A percentile compares a stretch with the other conserved stretches of the same genome.
These are phyloP conservation scores for Trissonchulus sp. DNA, from an alignment of 2,888 invertebrate species.

Conservation along the genomic window DNA sequence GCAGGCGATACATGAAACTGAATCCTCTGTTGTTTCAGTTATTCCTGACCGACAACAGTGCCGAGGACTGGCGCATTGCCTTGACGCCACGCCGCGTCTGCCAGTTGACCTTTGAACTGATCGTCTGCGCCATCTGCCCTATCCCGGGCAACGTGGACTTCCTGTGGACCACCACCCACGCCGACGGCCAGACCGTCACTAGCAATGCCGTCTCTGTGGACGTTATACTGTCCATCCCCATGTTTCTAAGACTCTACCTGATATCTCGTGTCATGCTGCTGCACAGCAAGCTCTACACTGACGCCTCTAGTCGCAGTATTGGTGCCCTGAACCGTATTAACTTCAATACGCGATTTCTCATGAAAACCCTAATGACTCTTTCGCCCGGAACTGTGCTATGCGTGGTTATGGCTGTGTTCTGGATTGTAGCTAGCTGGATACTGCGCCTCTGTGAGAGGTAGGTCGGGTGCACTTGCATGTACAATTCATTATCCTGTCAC, in stretches of 20 bases:
- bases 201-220: constrained; percentile 77
- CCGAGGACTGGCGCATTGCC: constrained; percentile 99
- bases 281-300: constrained; percentile 98
- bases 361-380: constrained; percentile 99
- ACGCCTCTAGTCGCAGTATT: constrained; percentile 78
- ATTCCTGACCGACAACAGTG: constrained; percentile 99
- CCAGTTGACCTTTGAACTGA: constrained; percentile 66
- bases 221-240: constrained; percentile 92
- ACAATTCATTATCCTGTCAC: too few relatives aligned
- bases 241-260: constrained; percentile 98
- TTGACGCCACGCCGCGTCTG: constrained; percentile 94
- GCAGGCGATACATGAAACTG: background rate
- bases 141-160: constrained; percentile 94
- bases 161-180: constrained; percentile 89
- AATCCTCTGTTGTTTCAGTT: constrained; percentile 65
- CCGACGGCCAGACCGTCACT: constrained; percentile 61
- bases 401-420: constrained; percentile 97
- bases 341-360: constrained; percentile 84
- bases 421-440: constrained; percentile 99
- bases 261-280: constrained; percentile 99
- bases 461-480: too few relatives aligned
- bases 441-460: constrained; percentile 97
- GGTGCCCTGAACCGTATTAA: constrained; percentile 63
- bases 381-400: constrained; percentile 95
- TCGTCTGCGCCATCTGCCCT: constrained; percentile 94